Base-by-base conservation (phyloP, 2,113 vertebrate genomes). In the Neotragus pygmaeus region DNA sequence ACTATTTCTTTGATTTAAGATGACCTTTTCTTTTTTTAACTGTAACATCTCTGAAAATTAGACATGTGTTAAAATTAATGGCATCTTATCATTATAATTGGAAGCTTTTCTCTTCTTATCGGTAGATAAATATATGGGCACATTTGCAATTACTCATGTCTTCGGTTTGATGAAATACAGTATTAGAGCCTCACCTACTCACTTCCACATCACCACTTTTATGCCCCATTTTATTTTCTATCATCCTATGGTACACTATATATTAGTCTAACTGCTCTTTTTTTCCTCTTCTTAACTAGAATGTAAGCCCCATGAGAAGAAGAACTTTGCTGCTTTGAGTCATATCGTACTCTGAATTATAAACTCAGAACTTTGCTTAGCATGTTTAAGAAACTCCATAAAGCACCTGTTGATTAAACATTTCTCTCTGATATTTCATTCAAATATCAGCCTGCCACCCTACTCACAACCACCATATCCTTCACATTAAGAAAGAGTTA, bases 1-100 rank as follows among this genome's bases (percentile, higher is more conserved):
- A 49, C 33, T 60, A 83, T 51, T 94, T 91, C n/a, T 93, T 96
- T n/a, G n/a, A n/a, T n/a, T n/a, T 80, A 92, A 70, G 17, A 77
- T 97, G 25, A 64, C 1, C 39, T 53, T 51, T 80, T 11, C 23
- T 58, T 84, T 75, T 66, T 64, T 78, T 64, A 47, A 47, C 51
- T 84, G 87, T 75, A 96, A 27, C 30, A 83, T 86, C 27, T 64
- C 36, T 92, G 53, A 91, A 27, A 87, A 83, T n/a, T 91, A 36
- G 25, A 55, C 77, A 4, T 9, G n/a, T 91, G 60, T 96, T 66
- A 57, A 27, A 81, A 43, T 62, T 57, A 13, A 66, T 51, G 1
- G 15, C 6, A 47, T 77, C 28, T 85, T 91, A 55, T 7, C 57
- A 36, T 84, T 77, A 53, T 11, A 90, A 60, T 25, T 73, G 25